A percentile compares a stretch with the other conserved stretches of the same genome.
Evolutionary conservation across 2,888 invertebrate species (phyloP).

Genomic region (Galeopsomyia nigrocyanea): DNA sequence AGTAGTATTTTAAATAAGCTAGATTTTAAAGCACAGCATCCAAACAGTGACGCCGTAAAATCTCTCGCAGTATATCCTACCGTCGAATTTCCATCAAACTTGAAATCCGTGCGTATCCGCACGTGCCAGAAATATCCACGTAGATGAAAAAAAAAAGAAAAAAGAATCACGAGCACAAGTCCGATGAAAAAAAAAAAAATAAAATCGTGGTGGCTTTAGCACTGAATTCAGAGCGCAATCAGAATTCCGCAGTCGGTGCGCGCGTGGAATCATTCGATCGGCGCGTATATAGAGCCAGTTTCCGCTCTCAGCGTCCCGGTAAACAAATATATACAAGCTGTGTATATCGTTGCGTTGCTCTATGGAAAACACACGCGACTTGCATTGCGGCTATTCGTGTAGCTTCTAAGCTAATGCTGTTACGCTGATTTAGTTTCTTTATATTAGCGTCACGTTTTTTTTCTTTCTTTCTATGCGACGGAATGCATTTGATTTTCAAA

Average conservation of each 20-base stretch:
- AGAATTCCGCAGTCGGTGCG: neutral
- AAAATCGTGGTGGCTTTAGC: neutral
- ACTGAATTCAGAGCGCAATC: constrained; percentile 20
- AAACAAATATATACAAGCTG: neutral
- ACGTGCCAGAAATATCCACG: too few species aligned
- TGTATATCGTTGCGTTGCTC: constrained; percentile 3
- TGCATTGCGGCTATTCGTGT: constrained; percentile 12
- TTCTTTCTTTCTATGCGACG: too few species aligned
- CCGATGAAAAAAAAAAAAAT: neutral
- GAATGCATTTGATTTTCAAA: too few species aligned
- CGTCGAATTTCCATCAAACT: too few species aligned
- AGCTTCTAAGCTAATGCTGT: constrained; percentile 13
- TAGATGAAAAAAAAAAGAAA: neutral
- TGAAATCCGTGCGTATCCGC: too few species aligned
- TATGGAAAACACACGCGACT: neutral
- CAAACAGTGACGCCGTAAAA: too few species aligned
- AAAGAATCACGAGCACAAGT: too few species aligned
- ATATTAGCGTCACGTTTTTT: too few species aligned
- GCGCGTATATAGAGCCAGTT: neutral
- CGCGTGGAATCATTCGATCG: constrained; percentile 1
- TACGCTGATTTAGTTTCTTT: constrained; percentile 3
- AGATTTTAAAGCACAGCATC: too few species aligned
- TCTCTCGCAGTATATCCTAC: too few species aligned
- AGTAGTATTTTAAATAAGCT: too few species aligned
- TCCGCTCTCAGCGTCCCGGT: neutral